phyloP scores from a whole-genome alignment of 2,888 invertebrate species.

The Elysia crispata region DNA sequence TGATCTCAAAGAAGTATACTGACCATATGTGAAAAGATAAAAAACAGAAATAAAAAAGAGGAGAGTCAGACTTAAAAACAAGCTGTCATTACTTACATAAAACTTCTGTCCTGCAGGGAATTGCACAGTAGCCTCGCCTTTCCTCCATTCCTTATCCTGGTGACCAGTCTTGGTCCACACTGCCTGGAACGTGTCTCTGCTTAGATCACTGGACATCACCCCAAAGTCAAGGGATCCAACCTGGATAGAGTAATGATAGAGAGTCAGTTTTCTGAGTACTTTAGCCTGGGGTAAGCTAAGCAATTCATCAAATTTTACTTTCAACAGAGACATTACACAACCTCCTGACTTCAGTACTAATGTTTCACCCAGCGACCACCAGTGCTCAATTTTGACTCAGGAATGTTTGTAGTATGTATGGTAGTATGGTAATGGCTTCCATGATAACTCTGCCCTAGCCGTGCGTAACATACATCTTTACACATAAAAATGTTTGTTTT shows the following conservation, averaged over 20 bases:
- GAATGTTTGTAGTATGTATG: too few relatives aligned
- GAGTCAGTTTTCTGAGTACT: background rate
- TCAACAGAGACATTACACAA: too few relatives aligned
- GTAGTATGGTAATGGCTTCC: background rate
- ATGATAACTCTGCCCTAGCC: background rate
- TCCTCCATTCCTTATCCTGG: constrained; percentile 68
- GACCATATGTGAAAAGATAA: too few relatives aligned
- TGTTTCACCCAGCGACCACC: too few relatives aligned
- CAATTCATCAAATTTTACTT: too few relatives aligned
- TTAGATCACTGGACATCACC: constrained; percentile 26
- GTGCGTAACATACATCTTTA: too few relatives aligned
- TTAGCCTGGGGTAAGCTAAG: background rate
- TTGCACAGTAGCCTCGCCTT: constrained; percentile 63
- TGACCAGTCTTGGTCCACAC: constrained; percentile 64
- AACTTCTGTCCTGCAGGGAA: constrained; percentile 47
- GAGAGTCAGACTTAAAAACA: too few relatives aligned
- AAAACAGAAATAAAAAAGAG: too few relatives aligned
- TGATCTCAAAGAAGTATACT: too few relatives aligned
- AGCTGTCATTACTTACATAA: constrained; percentile 57
- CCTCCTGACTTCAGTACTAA: too few relatives aligned
- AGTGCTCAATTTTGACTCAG: too few relatives aligned
- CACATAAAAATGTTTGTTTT: too few relatives aligned
- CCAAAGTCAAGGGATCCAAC: constrained; percentile 29
- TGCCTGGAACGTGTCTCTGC: constrained; percentile 11
- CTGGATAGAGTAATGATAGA: background rate